A percentile compares a stretch with the other conserved stretches of the same genome.
Conservation (phyloP, 2,888 invertebrate species). For the Axea sp. region DNA sequence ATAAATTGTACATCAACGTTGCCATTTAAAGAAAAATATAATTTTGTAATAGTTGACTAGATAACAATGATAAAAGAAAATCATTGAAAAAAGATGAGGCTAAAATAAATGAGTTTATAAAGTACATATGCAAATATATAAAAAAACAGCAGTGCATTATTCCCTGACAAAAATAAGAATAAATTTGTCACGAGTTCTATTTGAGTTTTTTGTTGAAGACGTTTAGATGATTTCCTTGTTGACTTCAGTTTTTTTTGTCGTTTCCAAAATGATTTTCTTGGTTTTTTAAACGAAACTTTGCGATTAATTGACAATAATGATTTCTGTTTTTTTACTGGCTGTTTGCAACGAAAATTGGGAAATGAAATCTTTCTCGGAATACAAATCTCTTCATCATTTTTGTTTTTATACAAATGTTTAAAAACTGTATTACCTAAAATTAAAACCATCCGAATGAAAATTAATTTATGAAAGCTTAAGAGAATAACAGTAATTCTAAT, state of each 20-base stretch:
- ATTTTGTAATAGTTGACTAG: neutral
- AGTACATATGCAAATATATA: conserved; percentile 32
- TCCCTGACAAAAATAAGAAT: neutral
- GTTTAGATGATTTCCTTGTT: too few species aligned
- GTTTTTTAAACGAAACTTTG: neutral
- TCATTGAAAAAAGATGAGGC: neutral
- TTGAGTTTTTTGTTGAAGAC: neutral
- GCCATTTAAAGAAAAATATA: neutral
- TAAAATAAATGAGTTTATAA: conserved; percentile 20
- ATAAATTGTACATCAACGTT: too few species aligned
- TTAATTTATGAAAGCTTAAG: too few species aligned
- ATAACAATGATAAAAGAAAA: neutral
- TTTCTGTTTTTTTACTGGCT: neutral
- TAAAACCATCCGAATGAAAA: too few species aligned
- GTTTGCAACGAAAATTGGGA: too few species aligned
- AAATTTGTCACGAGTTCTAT: too few species aligned
- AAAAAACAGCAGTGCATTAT: conserved; percentile 18
- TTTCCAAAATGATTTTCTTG: neutral
- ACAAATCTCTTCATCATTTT: too few species aligned
- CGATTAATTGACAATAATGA: neutral
- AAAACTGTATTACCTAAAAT: too few species aligned
- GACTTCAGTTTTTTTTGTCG: neutral
- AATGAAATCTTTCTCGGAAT: too few species aligned
- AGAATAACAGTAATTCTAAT: too few species aligned
- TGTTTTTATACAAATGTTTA: too few species aligned